Conservation (phyloP, 2,888 invertebrate species). For the Conomelus anceps region DNA sequence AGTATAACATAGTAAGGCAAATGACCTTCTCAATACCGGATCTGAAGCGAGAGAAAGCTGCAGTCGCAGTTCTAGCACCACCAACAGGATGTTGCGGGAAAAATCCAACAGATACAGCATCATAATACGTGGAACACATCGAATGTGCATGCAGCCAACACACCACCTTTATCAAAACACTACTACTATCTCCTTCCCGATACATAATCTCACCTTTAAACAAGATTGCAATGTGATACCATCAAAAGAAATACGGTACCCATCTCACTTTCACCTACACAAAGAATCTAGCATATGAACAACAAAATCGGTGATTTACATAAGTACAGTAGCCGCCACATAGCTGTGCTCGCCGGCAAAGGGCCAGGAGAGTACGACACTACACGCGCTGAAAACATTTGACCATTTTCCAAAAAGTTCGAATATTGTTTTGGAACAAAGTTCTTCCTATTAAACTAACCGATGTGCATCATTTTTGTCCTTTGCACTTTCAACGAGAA, state of each 20-base stretch:
- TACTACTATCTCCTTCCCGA: neutral
- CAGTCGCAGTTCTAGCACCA: neutral
- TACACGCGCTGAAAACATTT: too few relatives aligned
- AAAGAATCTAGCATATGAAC: neutral
- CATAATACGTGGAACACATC: neutral
- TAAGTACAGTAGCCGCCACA: neutral
- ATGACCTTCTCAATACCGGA: conserved; percentile 13
- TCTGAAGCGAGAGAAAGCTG: conserved; percentile 5
- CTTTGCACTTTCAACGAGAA: too few relatives aligned
- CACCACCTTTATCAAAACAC: neutral
- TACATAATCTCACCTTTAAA: neutral
- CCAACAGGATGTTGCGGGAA: conserved; percentile 2
- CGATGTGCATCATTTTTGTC: too few relatives aligned
- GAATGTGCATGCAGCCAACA: neutral
- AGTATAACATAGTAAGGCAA: neutral
- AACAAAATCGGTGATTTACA: neutral
- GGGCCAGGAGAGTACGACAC: too few relatives aligned
- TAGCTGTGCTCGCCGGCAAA: too few relatives aligned
- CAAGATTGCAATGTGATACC: neutral
- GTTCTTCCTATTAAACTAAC: too few relatives aligned
- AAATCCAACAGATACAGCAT: neutral
- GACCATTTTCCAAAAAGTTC: too few relatives aligned
- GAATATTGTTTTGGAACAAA: too few relatives aligned
- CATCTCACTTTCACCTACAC: neutral
- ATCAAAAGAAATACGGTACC: neutral